Evolutionary conservation across 1,140 invertebrate genomes (phyloP), one percentile per base, ranked within the genome.

Genomic region (Ceratoteleas bidentatus): DNA sequence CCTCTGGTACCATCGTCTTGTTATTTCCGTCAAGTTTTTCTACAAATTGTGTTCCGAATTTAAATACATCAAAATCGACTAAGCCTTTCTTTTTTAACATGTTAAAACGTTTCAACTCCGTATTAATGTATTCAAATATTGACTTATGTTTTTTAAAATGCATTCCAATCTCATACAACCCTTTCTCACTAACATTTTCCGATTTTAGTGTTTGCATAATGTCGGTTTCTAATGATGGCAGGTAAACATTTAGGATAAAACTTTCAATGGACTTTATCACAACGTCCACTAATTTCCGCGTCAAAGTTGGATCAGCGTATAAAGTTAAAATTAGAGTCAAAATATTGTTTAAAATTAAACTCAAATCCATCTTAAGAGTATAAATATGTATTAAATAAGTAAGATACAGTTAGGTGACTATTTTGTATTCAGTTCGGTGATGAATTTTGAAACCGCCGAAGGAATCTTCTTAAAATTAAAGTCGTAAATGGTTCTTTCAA

Each of bases 291-390:
- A 77, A 33, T 45, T 69, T 77, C 38, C 64, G 15, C 2, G 49
- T 24, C 10, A 77, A 34, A 0, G 49, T 16, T 24, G 73, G 62
- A 40, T 77, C 50, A 2, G 14, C 62, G 49, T 77, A 77, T 8
- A 77, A 38, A 32, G 15, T 6, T 56, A 77, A 69, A 49, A 69
- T 61, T 40, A 77, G 68, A 7, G 57, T 32, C 68, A 76, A 14
- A 36, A 68, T 56, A 13, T 76, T 32, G 16, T 76, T 56, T n/a
- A n/a, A n/a, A 11, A 66, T 53, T 54, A n/a, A n/a, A n/a, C n/a
- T n/a, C n/a, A n/a, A n/a, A n/a, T n/a, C n/a, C n/a, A n/a, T n/a
- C n/a, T n/a, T n/a, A n/a, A n/a, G n/a, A 34, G 34, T n/a, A 73
- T 62, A 13, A 32, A 62, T 24, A 32, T 8, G n/a, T 47, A 47